Base-by-base conservation (phyloP, 2,113 vertebrate genomes). In the Sebastes schlegelii region DNA sequence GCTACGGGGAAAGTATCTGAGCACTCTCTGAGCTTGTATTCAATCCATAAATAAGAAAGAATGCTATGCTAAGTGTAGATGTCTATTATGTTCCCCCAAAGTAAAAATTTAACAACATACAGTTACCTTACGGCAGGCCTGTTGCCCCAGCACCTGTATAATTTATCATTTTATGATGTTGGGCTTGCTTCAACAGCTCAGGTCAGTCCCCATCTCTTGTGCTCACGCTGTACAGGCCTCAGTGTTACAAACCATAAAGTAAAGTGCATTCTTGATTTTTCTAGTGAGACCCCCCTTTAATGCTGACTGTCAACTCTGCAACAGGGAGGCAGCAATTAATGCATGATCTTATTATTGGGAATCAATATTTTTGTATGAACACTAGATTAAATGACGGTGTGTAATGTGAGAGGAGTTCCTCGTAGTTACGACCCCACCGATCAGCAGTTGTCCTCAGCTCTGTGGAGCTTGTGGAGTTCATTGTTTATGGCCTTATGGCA, bases 301-400 rank as follows among this genome's bases (percentile, higher is more conserved):
- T 6, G 40, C 55, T 61, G 67, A 51, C 55, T 12, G 40, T 72
- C 40, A 9, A n/a, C 45, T 57, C 21, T 66, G 61, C 63, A 34
- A 49, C 4, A 5, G 23, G 11, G 57, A 58, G 19, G 49, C 40
- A 63, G 79, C 16, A 71, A 58, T 74, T 69, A 74, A 46, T 23
- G 26, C 19, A 21, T 7, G 8, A 26, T 68, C 8, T 46, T 3
- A 52, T 70, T 52, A 68, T 45, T 74, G 51, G 6, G 69, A 86
- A 64, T 82, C 67, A 4, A 66, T 82, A 64, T 51, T 74, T 67
- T 62, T 65, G 61, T 45, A 42, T 55, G 71, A 74, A 55, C 34
- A 11, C 3, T 61, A 43, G 81, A 58, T 87, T 60, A 34, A 34
- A 34, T 34, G 34, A 34, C 34, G 34, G 34, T 34, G 34, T 34